Base-by-base conservation (phyloP, 2,797 vertebrate genomes). In the Danio tinwini region DNA sequence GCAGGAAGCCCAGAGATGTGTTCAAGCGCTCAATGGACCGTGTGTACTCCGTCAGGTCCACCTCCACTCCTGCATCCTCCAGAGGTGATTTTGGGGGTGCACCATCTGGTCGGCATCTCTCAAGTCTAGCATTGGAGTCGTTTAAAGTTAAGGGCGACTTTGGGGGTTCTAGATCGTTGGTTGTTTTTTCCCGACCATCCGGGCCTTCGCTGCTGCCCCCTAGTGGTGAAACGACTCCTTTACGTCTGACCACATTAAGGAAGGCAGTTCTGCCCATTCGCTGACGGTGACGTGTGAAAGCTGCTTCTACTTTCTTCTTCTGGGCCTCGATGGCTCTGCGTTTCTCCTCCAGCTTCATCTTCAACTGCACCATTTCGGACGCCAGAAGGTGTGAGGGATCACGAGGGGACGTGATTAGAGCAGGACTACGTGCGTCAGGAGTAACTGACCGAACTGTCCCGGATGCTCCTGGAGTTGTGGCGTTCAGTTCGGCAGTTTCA, bases 311-410 rank as follows among this genome's bases (percentile, higher is more conserved):
- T 90, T 98, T 98, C 89, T 98, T 98, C 86, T 99, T 98, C 88
- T 99, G 98, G 14, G 97, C 96, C 91, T 99, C 98, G 21, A 99
- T 99, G 8, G 98, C 98, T 86, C 97, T 90, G 6, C 98, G 95
- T 87, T 99, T 99, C 85, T 99, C 97, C 88, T 99, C 98, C 29
- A 99, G 92, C 82, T 97, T 97, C 98, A 99, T 99, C 87, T 95
- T 94, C 58, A 99, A 93, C 14, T 99, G 98, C 13, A 98, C 96
- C 96, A 99, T 97, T 90, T 99, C 98, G 14, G 97, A 96, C 52
- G 97, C 96, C 81, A 99, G 90, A 78, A 98, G 84, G 69, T 98
- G 96, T 0, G 96, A 96, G 21, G 95, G 95, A 87, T 99, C 97
- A 86, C 95, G 94, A 44, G 92, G 92, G 1, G 90, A 88, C 1